Evolutionary conservation across 1,140 invertebrate species (phyloP).

Genomic region (Belonocnema kinseyi): DNA sequence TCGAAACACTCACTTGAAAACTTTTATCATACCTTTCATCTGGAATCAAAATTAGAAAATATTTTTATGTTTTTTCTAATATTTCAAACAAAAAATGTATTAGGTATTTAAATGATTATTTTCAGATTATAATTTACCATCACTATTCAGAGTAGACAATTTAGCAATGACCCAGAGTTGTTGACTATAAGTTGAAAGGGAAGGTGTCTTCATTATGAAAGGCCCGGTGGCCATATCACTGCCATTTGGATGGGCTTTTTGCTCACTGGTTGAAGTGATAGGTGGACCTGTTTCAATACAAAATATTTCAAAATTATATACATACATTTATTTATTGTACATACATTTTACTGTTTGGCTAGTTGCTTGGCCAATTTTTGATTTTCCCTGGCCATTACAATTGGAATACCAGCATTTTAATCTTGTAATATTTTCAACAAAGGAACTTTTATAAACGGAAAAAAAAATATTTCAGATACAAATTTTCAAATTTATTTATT

Average conservation of each 20-base stretch:
- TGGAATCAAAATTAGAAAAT: constrained; percentile 68
- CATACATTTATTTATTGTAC: too few species aligned
- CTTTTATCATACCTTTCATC: constrained; percentile 92
- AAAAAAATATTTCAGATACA: too few species aligned
- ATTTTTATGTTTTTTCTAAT: constrained; percentile 11
- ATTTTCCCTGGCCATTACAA: too few species aligned
- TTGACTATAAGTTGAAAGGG: constrained; percentile 91
- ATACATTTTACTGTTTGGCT: too few species aligned
- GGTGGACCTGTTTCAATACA: constrained; percentile 83
- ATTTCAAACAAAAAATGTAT: constrained; percentile 9
- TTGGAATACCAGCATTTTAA: too few species aligned
- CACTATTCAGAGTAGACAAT: constrained; percentile 88
- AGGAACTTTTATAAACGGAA: too few species aligned
- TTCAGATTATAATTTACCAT: constrained; percentile 79
- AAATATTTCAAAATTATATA: not conserved
- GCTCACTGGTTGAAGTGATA: constrained; percentile 87
- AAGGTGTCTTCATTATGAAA: constrained; percentile 89
- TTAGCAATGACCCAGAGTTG: constrained; percentile 95
- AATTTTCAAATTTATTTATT: too few species aligned
- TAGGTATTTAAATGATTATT: constrained; percentile 18
- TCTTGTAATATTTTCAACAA: too few species aligned
- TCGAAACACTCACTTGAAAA: constrained; percentile 88
- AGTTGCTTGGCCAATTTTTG: too few species aligned
- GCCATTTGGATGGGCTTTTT: constrained; percentile 79
- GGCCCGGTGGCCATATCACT: constrained; percentile 87